Base-by-base conservation (phyloP, 2,888 invertebrate species). In the Ptycholaimellus sp. region DNA sequence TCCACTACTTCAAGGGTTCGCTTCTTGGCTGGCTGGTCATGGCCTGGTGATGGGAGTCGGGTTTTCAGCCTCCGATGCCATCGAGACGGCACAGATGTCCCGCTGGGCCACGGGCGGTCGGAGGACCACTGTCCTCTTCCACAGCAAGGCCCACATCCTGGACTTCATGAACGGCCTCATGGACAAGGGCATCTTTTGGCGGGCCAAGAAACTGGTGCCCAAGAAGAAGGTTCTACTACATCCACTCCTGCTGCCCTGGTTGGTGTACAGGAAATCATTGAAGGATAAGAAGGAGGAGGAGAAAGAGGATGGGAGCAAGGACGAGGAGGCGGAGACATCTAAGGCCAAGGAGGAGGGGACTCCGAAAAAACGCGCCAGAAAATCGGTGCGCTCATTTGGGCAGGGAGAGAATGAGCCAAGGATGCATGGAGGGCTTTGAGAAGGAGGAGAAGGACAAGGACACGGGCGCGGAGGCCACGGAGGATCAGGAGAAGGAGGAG, bases 1-100 rank as follows among this genome's bases (percentile, higher is more conserved):
- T 93, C 11, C 81, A 85, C 59, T 93, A 87, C 63, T 93, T 93
- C 56, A 81, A 81, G 46, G 81, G 83, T 72, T 65, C 55, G 51
- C 50, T 27, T 35, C 22, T 34, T 25, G 37, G 25, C 7, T 25
- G 11, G 11, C 16, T n/a, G n/a, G n/a, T n/a, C 25, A 22, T 19
- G n/a, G n/a, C n/a, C n/a, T n/a, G n/a, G n/a, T n/a, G n/a, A n/a
- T n/a, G n/a, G n/a, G n/a, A n/a, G n/a, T n/a, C n/a, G n/a, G n/a
- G n/a, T n/a, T n/a, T n/a, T n/a, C n/a, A n/a, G n/a, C n/a, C n/a
- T n/a, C n/a, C n/a, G n/a, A n/a, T n/a, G n/a, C n/a, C n/a, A n/a
- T n/a, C n/a, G n/a, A n/a, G n/a, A n/a, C n/a, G n/a, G n/a, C n/a
- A n/a, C n/a, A n/a, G n/a, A n/a, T n/a, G n/a, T n/a, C n/a, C n/a